Base-by-base conservation (phyloP, 2,888 invertebrate genomes). In the Drosophila colorata region DNA sequence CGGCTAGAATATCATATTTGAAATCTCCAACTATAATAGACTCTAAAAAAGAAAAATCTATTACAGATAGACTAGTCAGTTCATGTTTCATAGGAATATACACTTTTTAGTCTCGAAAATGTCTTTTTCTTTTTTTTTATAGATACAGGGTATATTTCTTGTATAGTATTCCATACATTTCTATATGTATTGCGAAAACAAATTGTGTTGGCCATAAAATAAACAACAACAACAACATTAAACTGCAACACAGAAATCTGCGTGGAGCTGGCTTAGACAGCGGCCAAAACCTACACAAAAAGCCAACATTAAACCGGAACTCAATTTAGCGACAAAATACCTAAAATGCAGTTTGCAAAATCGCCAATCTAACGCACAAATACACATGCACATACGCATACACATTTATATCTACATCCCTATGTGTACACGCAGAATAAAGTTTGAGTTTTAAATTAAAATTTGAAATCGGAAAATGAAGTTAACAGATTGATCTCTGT, bases 271-370 rank as follows among this genome's bases (percentile, higher is more conserved):
- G 64, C 56, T 56, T 33, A 37, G 41, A 41, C 4, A 16, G 20
- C 16, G 11, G 57, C 23, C 43, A 23, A 20, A 52, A 71, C 63
- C 71, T 59, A 72, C 67, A 67, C 66, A 71, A 78, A 74, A 74
- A 71, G 64, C 58, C 69, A 69, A 74, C 80, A 55, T 69, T 76
- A 70, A 71, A 72, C 72, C 85, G 87, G 82, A 87, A 87, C 85
- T 88, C 76, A 87, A 87, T 88, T 88, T 88, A 72, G 87, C 74
- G 72, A 75, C 69, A 78, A 88, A 87, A 85, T 80, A 72, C 69
- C 87, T 74, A 78, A 85, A 88, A 83, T 86, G 78, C 74, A 80
- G 87, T 80, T 83, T 80, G 69, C 66, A 67, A 71, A 52, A 43
- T 35, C 61, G 56, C 61, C 63, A 68, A 77, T 64, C 48, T 63